Evolutionary conservation across 2,888 invertebrate species (phyloP), one percentile per base, ranked within the genome.

Genomic region (Apomyelois bistriatella): DNA sequence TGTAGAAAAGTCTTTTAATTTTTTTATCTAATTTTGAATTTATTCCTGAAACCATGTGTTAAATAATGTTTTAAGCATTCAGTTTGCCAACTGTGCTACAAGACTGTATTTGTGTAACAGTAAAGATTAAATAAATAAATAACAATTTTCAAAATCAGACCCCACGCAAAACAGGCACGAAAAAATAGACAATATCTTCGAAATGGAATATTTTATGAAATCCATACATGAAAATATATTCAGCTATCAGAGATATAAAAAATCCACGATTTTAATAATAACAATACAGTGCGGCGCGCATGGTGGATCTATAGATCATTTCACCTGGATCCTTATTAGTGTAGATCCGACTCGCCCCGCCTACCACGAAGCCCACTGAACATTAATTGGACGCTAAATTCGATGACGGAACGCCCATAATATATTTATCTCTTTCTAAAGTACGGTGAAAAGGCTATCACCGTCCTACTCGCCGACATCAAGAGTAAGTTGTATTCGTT

Each of bases 281-380:
- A 89, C 87, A 89, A 89, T 89, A 82, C 85, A 73, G 74, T 75
- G 73, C 72, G 79, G 66, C 65, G 72, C 75, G 72, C 80, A 74
- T 70, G 70, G 85, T 70, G 70, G 85, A 85, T 87, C 89, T 87
- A 87, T 89, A 87, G 87, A 89, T 90, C 90, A 89, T 90, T 87
- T 86, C 78, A 76, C 68, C 82, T 85, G 80, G 79, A 84, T 84
- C 81, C 82, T 83, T 85, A 88, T 89, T 90, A 88, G 88, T 76
- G 75, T 84, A 82, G 75, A 79, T 79, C 78, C 68, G 62, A 60
- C 36, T 71, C 63, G 82, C 85, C 73, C 85, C 89, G 84, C 89
- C 89, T 72, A 72, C 75, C 68, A 79, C 65, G 76, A 88, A 87
- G 86, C 86, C 85, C 89, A 88, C 83, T 89, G 88, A 88, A 72